These are phyloP conservation scores for Protomyctophum bolini DNA, from an alignment of 2,113 vertebrate genomes.

Conservation along the genomic window DNA sequence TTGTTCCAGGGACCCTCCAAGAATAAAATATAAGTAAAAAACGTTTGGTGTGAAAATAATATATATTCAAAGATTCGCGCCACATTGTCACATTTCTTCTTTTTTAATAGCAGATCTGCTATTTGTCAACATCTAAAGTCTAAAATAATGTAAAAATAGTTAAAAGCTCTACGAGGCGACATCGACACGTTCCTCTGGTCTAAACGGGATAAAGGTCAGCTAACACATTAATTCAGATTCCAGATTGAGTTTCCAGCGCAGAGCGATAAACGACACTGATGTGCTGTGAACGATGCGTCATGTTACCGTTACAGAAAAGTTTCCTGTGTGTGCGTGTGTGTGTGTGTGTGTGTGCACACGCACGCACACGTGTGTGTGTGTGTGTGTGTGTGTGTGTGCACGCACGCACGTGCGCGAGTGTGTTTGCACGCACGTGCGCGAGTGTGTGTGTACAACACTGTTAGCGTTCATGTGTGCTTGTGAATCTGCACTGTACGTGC, in stretches of 20 bases:
- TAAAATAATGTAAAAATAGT: too few relatives aligned
- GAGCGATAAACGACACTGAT: constrained; percentile 1
- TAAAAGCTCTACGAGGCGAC: too few relatives aligned
- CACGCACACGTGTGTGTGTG: not conserved
- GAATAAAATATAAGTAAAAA: too few relatives aligned
- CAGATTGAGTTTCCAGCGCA: not conserved
- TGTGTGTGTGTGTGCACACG: not conserved
- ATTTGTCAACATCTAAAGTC: too few relatives aligned
- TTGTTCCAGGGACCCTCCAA: too few relatives aligned
- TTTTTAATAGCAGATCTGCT: too few relatives aligned
- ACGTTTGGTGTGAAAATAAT: too few relatives aligned
- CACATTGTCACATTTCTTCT: too few relatives aligned
- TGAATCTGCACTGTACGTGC: not conserved
- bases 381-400: not conserved
- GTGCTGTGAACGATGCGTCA: not conserved
- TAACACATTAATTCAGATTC: constrained; percentile 1
- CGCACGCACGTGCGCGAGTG: not conserved
- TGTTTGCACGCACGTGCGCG: not conserved
- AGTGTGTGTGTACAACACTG: not conserved
- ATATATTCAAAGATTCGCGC: too few relatives aligned
- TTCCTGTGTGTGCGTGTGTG: not conserved
- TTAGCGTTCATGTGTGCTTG: not conserved
- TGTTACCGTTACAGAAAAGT: constrained; percentile 22
- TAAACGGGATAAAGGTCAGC: too few relatives aligned
- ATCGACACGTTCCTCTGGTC: too few relatives aligned